Evolutionary conservation across 2,113 vertebrate genomes (phyloP).

Genomic region (Psophia crepitans): DNA sequence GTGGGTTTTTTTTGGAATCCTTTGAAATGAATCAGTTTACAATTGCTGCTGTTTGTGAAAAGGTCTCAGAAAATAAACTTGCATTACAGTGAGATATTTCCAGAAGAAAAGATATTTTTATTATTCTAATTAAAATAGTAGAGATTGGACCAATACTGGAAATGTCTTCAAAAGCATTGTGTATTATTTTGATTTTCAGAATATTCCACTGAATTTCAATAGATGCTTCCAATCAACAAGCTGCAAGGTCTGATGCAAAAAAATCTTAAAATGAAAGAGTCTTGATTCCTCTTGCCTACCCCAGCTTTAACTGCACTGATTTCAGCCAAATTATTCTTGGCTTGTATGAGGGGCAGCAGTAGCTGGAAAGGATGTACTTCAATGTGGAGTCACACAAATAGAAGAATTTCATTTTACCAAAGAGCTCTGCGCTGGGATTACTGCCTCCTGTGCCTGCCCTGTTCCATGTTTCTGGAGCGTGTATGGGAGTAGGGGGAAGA

Average conservation of each 20-base stretch:
- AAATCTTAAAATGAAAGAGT: neutral
- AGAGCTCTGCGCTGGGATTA: neutral
- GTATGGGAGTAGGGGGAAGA: neutral
- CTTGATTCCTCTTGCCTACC: neutral
- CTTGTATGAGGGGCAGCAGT: neutral
- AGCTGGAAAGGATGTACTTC: neutral
- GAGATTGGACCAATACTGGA: neutral
- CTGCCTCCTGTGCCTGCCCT: neutral
- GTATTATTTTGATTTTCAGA: neutral
- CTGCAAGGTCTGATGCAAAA: neutral
- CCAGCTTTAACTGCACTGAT: neutral
- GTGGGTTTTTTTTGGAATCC: neutral
- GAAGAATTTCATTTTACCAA: neutral
- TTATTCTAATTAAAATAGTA: neutral
- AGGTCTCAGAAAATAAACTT: neutral
- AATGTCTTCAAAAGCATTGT: neutral
- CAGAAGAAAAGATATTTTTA: neutral
- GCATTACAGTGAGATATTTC: neutral
- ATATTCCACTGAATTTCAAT: neutral
- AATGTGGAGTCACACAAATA: neutral
- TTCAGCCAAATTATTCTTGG: neutral
- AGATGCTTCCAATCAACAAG: neutral
- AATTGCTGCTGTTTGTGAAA: neutral
- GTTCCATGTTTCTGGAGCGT: neutral
- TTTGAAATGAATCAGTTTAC: neutral